Conservation (phyloP, 2,888 invertebrate species). For the Apoda limacodes region DNA sequence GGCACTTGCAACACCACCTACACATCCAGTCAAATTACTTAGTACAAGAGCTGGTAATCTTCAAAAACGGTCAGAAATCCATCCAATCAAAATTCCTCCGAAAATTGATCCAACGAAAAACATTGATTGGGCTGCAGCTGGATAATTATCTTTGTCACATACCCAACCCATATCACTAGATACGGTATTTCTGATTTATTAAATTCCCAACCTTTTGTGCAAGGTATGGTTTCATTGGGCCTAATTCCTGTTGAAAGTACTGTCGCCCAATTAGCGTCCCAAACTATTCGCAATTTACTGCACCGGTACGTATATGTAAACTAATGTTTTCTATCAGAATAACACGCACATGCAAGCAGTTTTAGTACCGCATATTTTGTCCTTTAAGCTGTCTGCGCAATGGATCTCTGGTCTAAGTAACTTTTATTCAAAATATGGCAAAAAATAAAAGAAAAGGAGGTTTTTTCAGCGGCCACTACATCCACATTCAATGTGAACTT, state of each 20-base stretch:
- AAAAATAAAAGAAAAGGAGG: no score
- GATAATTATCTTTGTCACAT: slow-evolving; percentile 40
- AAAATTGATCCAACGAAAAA: no score
- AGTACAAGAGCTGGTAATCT: slow-evolving; percentile 36
- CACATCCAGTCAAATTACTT: slow-evolving; percentile 35
- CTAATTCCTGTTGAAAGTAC: slow-evolving; percentile 25
- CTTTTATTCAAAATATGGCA: no score
- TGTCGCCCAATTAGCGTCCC: slow-evolving; percentile 39
- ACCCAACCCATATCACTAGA: slow-evolving; percentile 47
- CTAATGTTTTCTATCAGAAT: no score
- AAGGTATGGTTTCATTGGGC: slow-evolving; percentile 29
- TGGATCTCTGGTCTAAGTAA: no score
- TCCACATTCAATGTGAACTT: no score
- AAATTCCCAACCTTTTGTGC: slow-evolving; percentile 47
- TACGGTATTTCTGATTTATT: slow-evolving; percentile 46
- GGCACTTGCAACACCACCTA: slow-evolving; percentile 35
- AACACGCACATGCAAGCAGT: no score
- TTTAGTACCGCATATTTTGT: no score
- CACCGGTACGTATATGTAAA: no score
- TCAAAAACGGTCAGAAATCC: slow-evolving; percentile 43
- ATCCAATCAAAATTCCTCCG: slow-evolving; percentile 42
- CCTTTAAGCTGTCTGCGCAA: no score
- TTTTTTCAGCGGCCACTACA: no score
- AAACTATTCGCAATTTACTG: no score
- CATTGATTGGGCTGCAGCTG: slow-evolving; percentile 44